phyloP scores from a whole-genome alignment of 1,140 invertebrate species.

The Ips typographus region DNA sequence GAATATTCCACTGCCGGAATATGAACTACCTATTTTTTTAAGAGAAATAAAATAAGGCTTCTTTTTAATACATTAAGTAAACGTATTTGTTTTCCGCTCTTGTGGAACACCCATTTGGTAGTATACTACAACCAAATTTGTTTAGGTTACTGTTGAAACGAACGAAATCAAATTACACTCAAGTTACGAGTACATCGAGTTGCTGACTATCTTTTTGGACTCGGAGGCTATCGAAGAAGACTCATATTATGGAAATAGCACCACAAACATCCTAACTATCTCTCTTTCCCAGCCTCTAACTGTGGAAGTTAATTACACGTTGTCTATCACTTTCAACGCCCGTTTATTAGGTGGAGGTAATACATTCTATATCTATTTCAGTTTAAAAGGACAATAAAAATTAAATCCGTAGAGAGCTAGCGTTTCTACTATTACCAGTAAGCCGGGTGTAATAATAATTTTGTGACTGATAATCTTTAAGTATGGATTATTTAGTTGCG shows the following conservation, averaged over 20 bases:
- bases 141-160: background rate
- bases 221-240: background rate
- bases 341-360: conserved; percentile 6
- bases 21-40: too few species aligned
- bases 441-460: too few species aligned
- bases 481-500: too few species aligned
- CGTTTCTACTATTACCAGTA: background rate
- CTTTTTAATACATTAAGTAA: too few species aligned
- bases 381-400: too few species aligned
- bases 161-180: background rate
- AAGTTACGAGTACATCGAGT: background rate
- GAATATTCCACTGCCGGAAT: too few species aligned
- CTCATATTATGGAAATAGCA: background rate
- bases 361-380: background rate
- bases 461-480: too few species aligned
- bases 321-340: conserved; percentile 3
- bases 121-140: background rate
- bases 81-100: too few species aligned
- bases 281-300: background rate
- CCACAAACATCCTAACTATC: conserved; percentile 4
- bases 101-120: background rate
- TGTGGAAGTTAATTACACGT: background rate
- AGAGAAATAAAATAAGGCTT: too few species aligned
- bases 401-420: background rate
- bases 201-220: background rate